phyloP scores from a whole-genome alignment of 2,888 invertebrate genomes.

The Ditylenchus weischeri region DNA sequence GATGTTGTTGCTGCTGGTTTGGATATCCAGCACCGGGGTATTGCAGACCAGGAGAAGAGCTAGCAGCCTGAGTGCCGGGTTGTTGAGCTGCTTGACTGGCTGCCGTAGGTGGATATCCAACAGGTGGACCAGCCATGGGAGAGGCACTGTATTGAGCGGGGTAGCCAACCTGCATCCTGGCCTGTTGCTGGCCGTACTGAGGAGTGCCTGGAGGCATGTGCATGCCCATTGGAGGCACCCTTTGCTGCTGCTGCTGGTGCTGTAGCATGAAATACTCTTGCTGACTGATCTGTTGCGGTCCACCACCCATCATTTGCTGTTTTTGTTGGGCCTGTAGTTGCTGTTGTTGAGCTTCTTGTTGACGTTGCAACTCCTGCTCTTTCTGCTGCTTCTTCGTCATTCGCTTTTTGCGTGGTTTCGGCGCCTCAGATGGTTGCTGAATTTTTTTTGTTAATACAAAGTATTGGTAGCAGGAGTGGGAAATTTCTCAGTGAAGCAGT shows the following conservation, averaged over 20 bases:
- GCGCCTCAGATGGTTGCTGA: constrained; percentile 15
- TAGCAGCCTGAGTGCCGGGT: not conserved
- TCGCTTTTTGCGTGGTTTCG: constrained; percentile 34
- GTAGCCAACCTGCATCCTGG: constrained; percentile 1
- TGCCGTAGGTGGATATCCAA: not conserved
- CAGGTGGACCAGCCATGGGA: too few species aligned
- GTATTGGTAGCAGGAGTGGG: too few species aligned
- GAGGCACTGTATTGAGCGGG: not conserved
- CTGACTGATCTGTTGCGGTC: too few species aligned
- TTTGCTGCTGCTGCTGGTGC: constrained; percentile 5
- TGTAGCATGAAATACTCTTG: not conserved
- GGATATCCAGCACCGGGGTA: not conserved
- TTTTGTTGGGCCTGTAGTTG: constrained; percentile 1
- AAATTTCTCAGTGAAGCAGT: too few species aligned
- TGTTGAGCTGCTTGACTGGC: not conserved
- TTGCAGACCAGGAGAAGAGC: constrained; percentile 2
- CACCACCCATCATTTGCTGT: not conserved
- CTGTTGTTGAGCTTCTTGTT: not conserved
- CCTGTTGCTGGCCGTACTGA: constrained; percentile 6
- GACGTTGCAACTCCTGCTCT: constrained; percentile 14
- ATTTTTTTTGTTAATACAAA: too few species aligned
- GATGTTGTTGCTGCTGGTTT: not conserved
- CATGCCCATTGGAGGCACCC: constrained; percentile 1
- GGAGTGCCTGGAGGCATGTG: constrained; percentile 3
- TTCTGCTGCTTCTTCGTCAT: constrained; percentile 38